phyloP scores from a whole-genome alignment of 1,140 invertebrate genomes.

The Diachasma alloeum region DNA sequence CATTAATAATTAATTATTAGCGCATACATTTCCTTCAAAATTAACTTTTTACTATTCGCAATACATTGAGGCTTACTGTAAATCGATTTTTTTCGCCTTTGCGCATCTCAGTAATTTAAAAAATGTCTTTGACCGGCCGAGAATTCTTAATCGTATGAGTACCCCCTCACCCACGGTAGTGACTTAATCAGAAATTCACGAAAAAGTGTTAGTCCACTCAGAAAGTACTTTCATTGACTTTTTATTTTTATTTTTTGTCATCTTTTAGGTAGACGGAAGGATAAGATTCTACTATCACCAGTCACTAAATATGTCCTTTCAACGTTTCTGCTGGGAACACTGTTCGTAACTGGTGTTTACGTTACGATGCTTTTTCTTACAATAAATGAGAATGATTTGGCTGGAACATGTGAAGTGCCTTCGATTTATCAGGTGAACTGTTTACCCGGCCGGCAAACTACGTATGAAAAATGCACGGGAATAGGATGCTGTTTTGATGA shows the following conservation, averaged over 20 bases:
- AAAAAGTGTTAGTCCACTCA: no score
- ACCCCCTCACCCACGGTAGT: no score
- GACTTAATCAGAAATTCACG: no score
- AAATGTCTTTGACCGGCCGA: no score
- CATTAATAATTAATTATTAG: no score
- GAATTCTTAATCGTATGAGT: no score
- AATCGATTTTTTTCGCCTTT: no score
- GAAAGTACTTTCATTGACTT: not conserved
- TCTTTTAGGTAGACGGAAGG: slow-evolving; percentile 20
- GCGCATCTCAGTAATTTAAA: no score
- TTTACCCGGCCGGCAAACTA: slow-evolving; percentile 25
- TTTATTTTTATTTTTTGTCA: not conserved
- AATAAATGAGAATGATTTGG: not conserved
- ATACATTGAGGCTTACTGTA: no score
- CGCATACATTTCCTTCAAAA: no score
- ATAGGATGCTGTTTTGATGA: slow-evolving; percentile 38
- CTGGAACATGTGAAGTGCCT: slow-evolving; percentile 30
- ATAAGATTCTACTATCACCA: slow-evolving; percentile 30
- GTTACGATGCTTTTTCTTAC: slow-evolving; percentile 16
- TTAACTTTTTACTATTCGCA: no score
- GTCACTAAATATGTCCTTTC: slow-evolving; percentile 37
- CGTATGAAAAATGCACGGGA: slow-evolving; percentile 26
- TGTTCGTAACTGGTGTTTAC: slow-evolving; percentile 32
- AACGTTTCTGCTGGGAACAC: slow-evolving; percentile 26
- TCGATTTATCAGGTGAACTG: slow-evolving; percentile 36